Evolutionary conservation across 2,888 invertebrate genomes (phyloP), one percentile per base, ranked within the genome.

Genomic region (Cosmopolites sordidus): DNA sequence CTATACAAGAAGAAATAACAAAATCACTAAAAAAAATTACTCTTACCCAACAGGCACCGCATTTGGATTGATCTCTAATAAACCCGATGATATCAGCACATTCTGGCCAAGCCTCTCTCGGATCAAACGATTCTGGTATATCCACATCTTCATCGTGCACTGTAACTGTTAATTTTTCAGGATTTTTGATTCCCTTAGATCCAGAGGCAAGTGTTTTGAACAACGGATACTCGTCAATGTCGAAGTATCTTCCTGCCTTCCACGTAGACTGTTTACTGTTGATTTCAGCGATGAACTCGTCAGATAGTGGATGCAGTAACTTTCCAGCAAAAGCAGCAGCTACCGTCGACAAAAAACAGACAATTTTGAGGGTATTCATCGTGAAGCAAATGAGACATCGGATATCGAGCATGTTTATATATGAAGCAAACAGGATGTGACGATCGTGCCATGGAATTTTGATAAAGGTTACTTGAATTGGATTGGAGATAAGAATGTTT

Each of bases 1-100:
- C 82, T 80, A 40, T 16, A 27, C 15, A n/a, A 22, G n/a, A 22
- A 22, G 4, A 22, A n/a, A n/a, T n/a, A n/a, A n/a, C n/a, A n/a
- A n/a, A n/a, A n/a, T n/a, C n/a, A n/a, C n/a, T n/a, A n/a, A 22
- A n/a, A n/a, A n/a, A n/a, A n/a, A n/a, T n/a, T n/a, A 37, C 11
- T 6, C 37, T 56, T 54, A 79, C 79, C 91, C 91, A 92, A 74
- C 93, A 93, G 18, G 90, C 90, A 16, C 92, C 92, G 70, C 92
- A 93, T n/a, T 85, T 83, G 3, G 87, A 88, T 71, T 90, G 90
- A 71, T 90, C 89, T 58, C 89, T 76, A 45, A 90, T 81, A 74
- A 87, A 84, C 41, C 78, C 77, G 61, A 93, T 81, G n/a, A 89
- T 87, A 1, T 88, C 86, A 12, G 47, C 51, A 66, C 92, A 92